Conservation (phyloP, 2,888 invertebrate genomes). For the Invenusta paracnida region DNA sequence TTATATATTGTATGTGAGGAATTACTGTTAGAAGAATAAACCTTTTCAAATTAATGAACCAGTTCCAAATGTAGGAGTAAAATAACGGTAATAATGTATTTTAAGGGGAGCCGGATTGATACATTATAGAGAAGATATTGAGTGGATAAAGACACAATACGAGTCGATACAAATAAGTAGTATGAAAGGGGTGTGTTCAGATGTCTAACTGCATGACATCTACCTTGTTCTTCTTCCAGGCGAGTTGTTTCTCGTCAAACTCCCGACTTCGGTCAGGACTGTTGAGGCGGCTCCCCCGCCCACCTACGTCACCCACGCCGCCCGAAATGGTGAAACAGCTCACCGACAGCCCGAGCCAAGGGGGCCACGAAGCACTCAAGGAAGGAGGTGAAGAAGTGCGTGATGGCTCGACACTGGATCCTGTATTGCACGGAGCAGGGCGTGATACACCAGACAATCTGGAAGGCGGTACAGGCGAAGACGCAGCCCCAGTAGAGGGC, state of each 20-base stretch:
- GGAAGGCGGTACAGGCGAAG: slow-evolving; percentile 62
- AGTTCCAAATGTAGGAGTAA: too few species aligned
- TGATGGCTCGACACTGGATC: slow-evolving; percentile 36
- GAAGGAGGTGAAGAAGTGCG: neutral
- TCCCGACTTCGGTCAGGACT: neutral
- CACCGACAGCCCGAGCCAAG: neutral
- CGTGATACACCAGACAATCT: slow-evolving; percentile 71
- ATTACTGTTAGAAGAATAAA: too few species aligned
- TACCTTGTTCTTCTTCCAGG: too few species aligned
- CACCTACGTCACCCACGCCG: neutral
- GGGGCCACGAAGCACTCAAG: neutral
- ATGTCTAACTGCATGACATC: too few species aligned
- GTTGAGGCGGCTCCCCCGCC: neutral
- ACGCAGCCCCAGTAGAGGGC: slow-evolving; percentile 64
- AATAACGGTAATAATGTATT: too few species aligned
- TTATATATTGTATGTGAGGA: too few species aligned
- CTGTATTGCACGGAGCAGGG: slow-evolving; percentile 65
- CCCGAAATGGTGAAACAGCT: neutral
- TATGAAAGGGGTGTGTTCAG: too few species aligned
- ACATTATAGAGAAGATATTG: too few species aligned
- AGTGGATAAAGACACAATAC: too few species aligned
- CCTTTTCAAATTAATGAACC: too few species aligned
- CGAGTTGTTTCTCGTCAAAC: neutral
- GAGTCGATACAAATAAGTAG: too few species aligned
- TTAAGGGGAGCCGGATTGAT: too few species aligned